Evolutionary conservation across 2,888 invertebrate genomes (phyloP).

Genomic region (Acanthosepion lycidas): DNA sequence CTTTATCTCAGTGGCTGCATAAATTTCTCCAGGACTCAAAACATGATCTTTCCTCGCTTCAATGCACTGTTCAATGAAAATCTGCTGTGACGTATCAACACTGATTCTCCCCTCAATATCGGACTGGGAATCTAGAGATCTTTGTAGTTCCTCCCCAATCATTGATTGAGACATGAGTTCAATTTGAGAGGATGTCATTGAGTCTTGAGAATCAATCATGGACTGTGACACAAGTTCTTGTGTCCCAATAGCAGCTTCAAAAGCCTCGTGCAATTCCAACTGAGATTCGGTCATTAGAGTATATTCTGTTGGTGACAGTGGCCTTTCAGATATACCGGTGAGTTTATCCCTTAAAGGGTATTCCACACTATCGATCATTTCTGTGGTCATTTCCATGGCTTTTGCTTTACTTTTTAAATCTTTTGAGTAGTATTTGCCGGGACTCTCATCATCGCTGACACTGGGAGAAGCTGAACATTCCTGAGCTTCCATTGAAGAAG

Average conservation of each 20-base stretch:
- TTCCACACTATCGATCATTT: constrained; percentile 50
- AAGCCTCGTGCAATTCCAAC: constrained; percentile 58
- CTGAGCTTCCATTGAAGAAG: constrained; percentile 60
- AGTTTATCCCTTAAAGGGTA: constrained; percentile 41
- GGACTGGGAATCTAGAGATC: constrained; percentile 50
- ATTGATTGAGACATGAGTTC: constrained; percentile 36
- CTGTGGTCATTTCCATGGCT: constrained; percentile 41
- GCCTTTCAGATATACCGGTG: constrained; percentile 54
- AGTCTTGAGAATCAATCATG: constrained; percentile 24
- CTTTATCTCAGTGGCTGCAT: constrained; percentile 53
- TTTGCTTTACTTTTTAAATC: not conserved
- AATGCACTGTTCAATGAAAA: constrained; percentile 69
- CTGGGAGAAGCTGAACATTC: constrained; percentile 59
- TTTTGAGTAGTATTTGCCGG: not conserved
- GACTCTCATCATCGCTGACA: constrained; percentile 52
- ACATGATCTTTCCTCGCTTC: constrained; percentile 50
- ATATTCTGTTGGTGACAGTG: constrained; percentile 69
- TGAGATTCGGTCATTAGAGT: constrained; percentile 63
- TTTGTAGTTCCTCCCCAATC: constrained; percentile 25
- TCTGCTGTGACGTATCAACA: constrained; percentile 70
- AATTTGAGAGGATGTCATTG: not conserved
- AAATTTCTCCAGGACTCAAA: constrained; percentile 13
- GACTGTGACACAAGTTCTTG: constrained; percentile 43
- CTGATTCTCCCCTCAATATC: constrained; percentile 65
- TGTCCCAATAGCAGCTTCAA: not conserved